Conservation (phyloP, 1,140 invertebrate species). For the fruit fly (Drosophila melanogaster) region DNA sequence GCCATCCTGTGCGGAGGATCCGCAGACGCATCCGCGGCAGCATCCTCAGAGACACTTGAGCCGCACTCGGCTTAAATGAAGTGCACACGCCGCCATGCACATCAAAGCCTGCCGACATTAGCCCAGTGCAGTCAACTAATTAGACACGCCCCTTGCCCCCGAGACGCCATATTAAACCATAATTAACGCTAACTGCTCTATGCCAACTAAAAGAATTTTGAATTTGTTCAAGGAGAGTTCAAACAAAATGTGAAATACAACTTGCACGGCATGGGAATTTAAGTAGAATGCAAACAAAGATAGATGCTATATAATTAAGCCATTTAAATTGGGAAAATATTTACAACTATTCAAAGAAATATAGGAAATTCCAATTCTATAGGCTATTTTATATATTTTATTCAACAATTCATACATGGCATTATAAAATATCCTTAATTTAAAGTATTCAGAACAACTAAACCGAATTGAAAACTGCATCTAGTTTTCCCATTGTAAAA, state of each 20-base stretch:
- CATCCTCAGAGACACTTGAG: constrained; percentile 77
- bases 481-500: constrained; percentile 4
- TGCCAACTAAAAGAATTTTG: constrained; percentile 42
- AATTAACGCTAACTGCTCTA: constrained; percentile 67
- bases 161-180: constrained; percentile 27
- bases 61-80: constrained; percentile 79
- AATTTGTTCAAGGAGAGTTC: constrained; percentile 30
- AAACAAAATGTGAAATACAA: constrained; percentile 24
- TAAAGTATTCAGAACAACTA: constrained; percentile 16
- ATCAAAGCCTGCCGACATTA: constrained; percentile 70
- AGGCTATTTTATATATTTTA: constrained; percentile 34
- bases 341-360: too few species aligned
- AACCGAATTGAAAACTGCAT: constrained; percentile 5
- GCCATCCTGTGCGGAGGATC: constrained; percentile 22
- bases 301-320: not conserved
- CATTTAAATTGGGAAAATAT: too few species aligned
- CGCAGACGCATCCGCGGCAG: constrained; percentile 40
- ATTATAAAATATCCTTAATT: constrained; percentile 28
- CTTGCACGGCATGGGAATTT: not conserved
- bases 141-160: constrained; percentile 64
- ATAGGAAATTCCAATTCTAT: not conserved
- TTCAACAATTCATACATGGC: constrained; percentile 33
- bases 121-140: constrained; percentile 60
- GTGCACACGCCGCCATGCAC: constrained; percentile 77
- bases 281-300: not conserved